Evolutionary conservation across 2,113 vertebrate genomes (phyloP).

Genomic region (Cynocephalus volans): DNA sequence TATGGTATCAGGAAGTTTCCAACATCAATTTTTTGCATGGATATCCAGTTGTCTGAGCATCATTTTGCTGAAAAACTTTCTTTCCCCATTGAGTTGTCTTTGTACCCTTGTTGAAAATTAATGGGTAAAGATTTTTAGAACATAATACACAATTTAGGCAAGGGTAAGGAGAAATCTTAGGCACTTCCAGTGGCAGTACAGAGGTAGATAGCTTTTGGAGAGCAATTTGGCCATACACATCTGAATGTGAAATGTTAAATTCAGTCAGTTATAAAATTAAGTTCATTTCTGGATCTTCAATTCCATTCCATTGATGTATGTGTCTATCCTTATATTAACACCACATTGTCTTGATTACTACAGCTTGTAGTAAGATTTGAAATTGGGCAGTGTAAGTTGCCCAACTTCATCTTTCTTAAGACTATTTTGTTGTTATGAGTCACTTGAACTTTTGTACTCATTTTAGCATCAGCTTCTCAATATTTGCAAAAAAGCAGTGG

Average conservation of each 20-base stretch:
- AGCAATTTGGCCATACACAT: not conserved
- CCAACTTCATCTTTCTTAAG: not conserved
- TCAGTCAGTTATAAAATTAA: not conserved
- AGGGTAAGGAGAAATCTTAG: not conserved
- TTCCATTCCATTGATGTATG: not conserved
- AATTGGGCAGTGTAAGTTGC: not conserved
- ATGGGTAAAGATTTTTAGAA: not conserved
- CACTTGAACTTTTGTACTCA: not conserved
- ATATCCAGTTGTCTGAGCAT: not conserved
- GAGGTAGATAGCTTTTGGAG: not conserved
- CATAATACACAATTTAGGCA: not conserved
- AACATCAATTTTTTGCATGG: not conserved
- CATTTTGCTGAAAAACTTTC: not conserved
- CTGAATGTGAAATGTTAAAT: not conserved
- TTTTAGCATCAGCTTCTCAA: not conserved
- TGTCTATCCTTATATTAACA: not conserved
- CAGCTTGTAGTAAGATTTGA: not conserved
- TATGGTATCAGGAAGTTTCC: not conserved
- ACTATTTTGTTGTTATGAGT: not conserved
- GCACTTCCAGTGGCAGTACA: no score
- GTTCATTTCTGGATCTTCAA: not conserved
- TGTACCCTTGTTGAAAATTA: not conserved
- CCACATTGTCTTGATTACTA: not conserved
- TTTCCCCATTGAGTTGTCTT: not conserved
- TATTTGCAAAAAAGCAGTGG: not conserved